Evolutionary conservation across 2,797 vertebrate species (phyloP), one percentile per base, ranked within the genome.

Genomic region (Acrossocheilus wenchowensis): DNA sequence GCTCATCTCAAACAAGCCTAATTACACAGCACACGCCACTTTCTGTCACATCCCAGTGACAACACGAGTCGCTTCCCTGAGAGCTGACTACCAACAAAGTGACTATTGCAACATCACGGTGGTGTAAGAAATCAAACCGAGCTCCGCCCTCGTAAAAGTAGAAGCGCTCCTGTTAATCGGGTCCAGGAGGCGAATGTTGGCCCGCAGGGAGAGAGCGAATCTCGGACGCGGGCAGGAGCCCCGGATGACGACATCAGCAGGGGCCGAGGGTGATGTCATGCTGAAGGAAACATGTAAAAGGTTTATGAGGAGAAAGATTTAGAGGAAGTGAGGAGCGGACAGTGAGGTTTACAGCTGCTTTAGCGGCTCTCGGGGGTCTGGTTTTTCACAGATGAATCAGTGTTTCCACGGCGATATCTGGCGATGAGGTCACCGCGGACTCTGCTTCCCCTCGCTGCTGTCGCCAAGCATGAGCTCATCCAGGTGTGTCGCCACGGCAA

Each of bases 391-490:
- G 91, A 64, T 91, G 91, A 93, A 94, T 95, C 94, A 95, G 90
- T 94, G 92, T 95, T 95, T 95, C 94, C 95, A 95, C 91, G 84
- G 73, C 87, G 89, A 92, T 95, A 95, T 95, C 94, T 94, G 89
- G 86, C 85, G 43, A 93, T 96, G 95, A 96, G 94, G 95, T 96
- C 94, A 96, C 88, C 88, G 4, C 30, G 15, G 86, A 91, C 90
- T 94, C 92, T 93, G 94, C 91, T 94, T 95, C 91, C 91, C 86
- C 92, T 95, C 93, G 91, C 81, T 78, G 87, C n/a, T 82, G 86
- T 81, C 71, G 90, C 88, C 64, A 87, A 89, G 90, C 89, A 94
- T 95, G 93, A 95, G 86, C 91, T 95, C 92, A 95, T 74, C 50
- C 93, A 95, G 94, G 95, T 95, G 91, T 88, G 90, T 86, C 64